A percentile compares a stretch with the other conserved stretches of the same genome.
Conservation (phyloP, 1,140 invertebrate species). For the Eumeta japonica region DNA sequence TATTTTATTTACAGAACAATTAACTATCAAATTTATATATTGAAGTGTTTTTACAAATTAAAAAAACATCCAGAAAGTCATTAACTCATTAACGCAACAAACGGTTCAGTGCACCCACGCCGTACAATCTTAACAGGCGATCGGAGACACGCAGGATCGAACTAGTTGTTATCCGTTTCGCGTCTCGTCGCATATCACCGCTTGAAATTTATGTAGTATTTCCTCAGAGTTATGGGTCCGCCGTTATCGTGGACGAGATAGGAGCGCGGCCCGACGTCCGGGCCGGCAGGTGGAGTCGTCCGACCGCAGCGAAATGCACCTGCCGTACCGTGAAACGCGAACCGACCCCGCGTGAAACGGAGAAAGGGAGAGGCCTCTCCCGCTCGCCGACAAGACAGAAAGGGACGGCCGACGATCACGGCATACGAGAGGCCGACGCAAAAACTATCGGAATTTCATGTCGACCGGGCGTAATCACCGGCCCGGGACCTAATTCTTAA, state of each 20-base stretch:
- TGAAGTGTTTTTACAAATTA: too few relatives aligned
- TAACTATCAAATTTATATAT: too few relatives aligned
- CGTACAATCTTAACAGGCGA: constrained; percentile 15
- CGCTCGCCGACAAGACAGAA: constrained; percentile 16
- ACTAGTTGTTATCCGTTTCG: constrained; percentile 16
- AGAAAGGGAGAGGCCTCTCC: constrained; percentile 19
- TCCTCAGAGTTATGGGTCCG: constrained; percentile 29
- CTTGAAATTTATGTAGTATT: constrained; percentile 43
- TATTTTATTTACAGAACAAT: too few relatives aligned
- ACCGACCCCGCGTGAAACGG: constrained; percentile 39
- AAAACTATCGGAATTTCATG: constrained; percentile 53
- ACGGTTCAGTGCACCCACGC: too few relatives aligned
- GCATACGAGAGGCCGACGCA: constrained; percentile 47
- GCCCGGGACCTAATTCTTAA: constrained; percentile 41
- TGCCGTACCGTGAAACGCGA: constrained; percentile 42
- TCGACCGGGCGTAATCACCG: constrained; percentile 39
- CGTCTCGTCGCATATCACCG: constrained; percentile 34
- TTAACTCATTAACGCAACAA: too few relatives aligned
- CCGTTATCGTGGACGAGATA: constrained; percentile 31
- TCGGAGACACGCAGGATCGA: constrained; percentile 17
- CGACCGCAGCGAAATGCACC: constrained; percentile 29
- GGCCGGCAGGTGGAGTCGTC: constrained; percentile 35
- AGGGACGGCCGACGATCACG: constrained; percentile 37
- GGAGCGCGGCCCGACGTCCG: constrained; percentile 26
- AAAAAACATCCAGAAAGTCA: too few relatives aligned